Conservation (phyloP, 2,113 vertebrate species). For the Cacatua alba region DNA sequence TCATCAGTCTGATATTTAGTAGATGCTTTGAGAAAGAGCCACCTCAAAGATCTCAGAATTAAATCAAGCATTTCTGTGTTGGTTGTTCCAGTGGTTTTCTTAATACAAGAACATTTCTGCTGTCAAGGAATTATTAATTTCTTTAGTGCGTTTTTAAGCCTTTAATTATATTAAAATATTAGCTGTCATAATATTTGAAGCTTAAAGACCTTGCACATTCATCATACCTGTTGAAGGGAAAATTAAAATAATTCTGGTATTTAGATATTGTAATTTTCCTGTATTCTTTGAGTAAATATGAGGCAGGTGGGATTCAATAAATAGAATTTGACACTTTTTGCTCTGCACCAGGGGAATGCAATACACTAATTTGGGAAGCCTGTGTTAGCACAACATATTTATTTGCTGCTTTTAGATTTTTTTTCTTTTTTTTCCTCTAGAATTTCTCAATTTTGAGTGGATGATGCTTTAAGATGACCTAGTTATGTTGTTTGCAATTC, state of each 20-base stretch:
- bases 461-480: not conserved
- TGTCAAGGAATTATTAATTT: constrained; percentile 66
- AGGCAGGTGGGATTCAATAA: constrained; percentile 42
- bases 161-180: constrained; percentile 75
- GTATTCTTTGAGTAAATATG: constrained; percentile 37
- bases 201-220: constrained; percentile 46
- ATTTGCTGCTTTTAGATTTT: not conserved
- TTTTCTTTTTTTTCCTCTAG: not conserved
- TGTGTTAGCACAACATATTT: not conserved
- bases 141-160: constrained; percentile 49
- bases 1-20: constrained; percentile 19
- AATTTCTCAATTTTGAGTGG: not conserved
- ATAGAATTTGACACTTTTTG: constrained; percentile 11
- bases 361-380: not conserved
- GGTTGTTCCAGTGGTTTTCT: constrained; percentile 23
- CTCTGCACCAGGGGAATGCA: not conserved
- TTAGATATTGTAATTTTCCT: constrained; percentile 28
- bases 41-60: constrained; percentile 36
- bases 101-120: constrained; percentile 32
- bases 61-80: constrained; percentile 38
- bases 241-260: constrained; percentile 48
- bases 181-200: constrained; percentile 64
- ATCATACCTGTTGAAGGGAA: constrained; percentile 56
- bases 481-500: constrained; percentile 10
- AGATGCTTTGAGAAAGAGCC: constrained; percentile 24